Conservation (phyloP, 2,888 invertebrate species). For the Ichneumoninae sp. region DNA sequence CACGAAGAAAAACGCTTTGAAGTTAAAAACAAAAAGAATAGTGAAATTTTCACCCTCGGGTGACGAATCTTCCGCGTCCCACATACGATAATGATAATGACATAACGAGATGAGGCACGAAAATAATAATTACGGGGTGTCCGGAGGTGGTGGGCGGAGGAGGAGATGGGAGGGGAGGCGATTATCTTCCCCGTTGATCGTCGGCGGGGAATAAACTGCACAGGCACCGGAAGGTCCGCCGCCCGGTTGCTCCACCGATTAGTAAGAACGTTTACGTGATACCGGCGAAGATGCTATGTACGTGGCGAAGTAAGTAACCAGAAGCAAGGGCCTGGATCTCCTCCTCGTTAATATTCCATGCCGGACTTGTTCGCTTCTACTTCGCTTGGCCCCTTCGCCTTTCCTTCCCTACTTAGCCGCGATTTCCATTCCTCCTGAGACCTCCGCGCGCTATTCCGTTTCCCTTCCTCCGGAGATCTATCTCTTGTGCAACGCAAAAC, state of each 20-base stretch:
- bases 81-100: slow-evolving; percentile 50
- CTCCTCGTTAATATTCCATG: slow-evolving; percentile 78
- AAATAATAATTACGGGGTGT: slow-evolving; percentile 51
- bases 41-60: neutral
- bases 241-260: slow-evolving; percentile 51
- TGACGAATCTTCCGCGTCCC: neutral
- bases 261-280: slow-evolving; percentile 62
- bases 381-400: slow-evolving; percentile 71
- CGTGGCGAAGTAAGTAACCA: slow-evolving; percentile 17
- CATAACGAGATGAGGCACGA: slow-evolving; percentile 51
- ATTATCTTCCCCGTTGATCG: slow-evolving; percentile 61
- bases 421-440: slow-evolving; percentile 61
- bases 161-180: neutral
- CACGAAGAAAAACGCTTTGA: neutral
- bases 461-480: slow-evolving; percentile 14
- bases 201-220: slow-evolving; percentile 32
- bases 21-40: neutral
- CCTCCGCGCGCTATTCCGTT: slow-evolving; percentile 48
- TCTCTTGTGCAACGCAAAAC: slow-evolving; percentile 12
- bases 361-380: slow-evolving; percentile 67
- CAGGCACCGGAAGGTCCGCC: slow-evolving; percentile 53
- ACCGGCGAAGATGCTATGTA: slow-evolving; percentile 39
- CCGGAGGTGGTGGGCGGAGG: slow-evolving; percentile 21
- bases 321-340: slow-evolving; percentile 67
- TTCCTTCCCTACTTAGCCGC: slow-evolving; percentile 51